Evolutionary conservation across 2,113 vertebrate genomes (phyloP).

Genomic region (Alethe castanea): DNA sequence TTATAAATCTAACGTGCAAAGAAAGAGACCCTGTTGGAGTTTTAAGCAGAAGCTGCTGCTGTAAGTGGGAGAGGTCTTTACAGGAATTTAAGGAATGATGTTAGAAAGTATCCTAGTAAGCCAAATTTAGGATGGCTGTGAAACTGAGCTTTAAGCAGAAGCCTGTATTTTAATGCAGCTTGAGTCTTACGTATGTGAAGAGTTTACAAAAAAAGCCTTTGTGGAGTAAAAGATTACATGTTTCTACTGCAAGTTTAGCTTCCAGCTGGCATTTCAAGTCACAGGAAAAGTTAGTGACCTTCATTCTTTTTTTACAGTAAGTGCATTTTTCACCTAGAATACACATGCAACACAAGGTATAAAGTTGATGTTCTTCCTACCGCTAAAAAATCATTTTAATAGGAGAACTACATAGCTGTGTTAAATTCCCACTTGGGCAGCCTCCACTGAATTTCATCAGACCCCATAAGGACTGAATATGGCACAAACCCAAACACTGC

Average conservation of each 20-base stretch:
- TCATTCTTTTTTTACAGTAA: not conserved
- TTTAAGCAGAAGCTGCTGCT: conserved; percentile 62
- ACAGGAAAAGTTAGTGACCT: not conserved
- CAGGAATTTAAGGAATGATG: conserved; percentile 80
- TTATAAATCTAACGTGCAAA: conserved; percentile 34
- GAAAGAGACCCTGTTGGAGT: conserved; percentile 72
- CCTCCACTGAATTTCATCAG: not conserved
- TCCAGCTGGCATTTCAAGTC: not conserved
- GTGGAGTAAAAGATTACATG: not conserved
- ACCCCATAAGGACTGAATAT: not conserved
- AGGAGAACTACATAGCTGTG: not conserved
- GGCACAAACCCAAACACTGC: not conserved
- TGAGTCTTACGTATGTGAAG: not conserved
- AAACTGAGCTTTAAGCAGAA: conserved; percentile 59
- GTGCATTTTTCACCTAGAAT: not conserved
- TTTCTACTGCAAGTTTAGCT: not conserved
- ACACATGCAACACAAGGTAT: not conserved
- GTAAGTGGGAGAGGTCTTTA: conserved; percentile 72
- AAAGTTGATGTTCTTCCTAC: not conserved
- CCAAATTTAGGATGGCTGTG: conserved; percentile 68
- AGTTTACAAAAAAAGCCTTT: not conserved
- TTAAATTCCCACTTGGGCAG: not conserved
- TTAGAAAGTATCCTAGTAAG: conserved; percentile 68
- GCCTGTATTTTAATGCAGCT: conserved; percentile 44
- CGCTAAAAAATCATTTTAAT: not conserved